Evolutionary conservation across 2,113 vertebrate genomes (phyloP).

Genomic region (Colius striatus): DNA sequence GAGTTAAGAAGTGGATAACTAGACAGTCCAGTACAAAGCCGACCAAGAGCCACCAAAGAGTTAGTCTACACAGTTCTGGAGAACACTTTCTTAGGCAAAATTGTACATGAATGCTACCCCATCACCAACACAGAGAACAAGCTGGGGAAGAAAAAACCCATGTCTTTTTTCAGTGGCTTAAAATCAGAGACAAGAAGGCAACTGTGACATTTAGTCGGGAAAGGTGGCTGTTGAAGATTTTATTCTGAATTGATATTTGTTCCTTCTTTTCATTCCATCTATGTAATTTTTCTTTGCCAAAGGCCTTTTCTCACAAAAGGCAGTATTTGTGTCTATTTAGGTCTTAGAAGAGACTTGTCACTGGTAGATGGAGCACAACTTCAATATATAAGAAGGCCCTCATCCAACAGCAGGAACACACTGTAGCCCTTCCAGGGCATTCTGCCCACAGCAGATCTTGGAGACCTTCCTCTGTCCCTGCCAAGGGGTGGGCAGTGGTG

Average conservation of each 20-base stretch:
- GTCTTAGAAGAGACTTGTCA: background rate
- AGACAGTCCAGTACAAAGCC: background rate
- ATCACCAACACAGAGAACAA: background rate
- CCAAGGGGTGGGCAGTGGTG: background rate
- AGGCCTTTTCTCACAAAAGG: background rate
- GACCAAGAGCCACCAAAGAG: background rate
- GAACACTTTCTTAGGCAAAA: background rate
- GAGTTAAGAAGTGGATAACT: background rate
- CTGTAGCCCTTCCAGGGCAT: background rate
- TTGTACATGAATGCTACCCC: background rate
- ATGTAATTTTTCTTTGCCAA: background rate
- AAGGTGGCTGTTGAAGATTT: background rate
- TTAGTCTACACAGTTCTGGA: background rate
- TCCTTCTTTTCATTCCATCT: background rate
- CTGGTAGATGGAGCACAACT: background rate
- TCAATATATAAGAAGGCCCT: background rate
- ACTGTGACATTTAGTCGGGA: background rate
- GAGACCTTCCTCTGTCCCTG: background rate
- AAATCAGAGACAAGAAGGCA: background rate
- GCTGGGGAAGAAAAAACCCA: background rate
- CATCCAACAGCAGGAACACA: background rate
- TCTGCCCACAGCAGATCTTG: background rate
- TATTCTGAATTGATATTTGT: background rate
- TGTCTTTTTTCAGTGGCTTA: background rate
- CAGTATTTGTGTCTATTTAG: background rate